Percentiles rank a stretch among this genome's conserved stretches.
Evolutionary conservation across 2,888 invertebrate species (phyloP).

Genomic region (Odontomyia ornata): DNA sequence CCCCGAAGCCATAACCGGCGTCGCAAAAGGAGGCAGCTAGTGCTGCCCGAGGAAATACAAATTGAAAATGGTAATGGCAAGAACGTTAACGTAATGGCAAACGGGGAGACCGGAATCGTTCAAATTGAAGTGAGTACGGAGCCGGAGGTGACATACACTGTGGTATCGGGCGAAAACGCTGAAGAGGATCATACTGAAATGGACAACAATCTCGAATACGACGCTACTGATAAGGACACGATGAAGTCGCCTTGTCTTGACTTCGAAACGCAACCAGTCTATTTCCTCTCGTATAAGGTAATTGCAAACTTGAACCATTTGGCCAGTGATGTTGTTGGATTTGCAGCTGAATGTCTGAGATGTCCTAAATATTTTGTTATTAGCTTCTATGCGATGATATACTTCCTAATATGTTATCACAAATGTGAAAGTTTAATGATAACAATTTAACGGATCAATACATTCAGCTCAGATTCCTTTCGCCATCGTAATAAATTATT

Average conservation of each 20-base stretch:
- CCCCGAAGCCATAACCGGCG: slow-evolving; percentile 39
- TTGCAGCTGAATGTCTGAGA: no score
- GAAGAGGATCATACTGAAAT: slow-evolving; percentile 33
- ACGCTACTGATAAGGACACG: slow-evolving; percentile 4
- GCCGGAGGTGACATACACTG: slow-evolving; percentile 58
- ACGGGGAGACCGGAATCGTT: slow-evolving; percentile 51
- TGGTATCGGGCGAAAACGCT: slow-evolving; percentile 49
- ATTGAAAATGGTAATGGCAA: slow-evolving; percentile 36
- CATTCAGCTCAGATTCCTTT: no score
- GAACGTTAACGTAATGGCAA: slow-evolving; percentile 45
- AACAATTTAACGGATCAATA: no score
- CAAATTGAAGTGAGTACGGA: slow-evolving; percentile 56
- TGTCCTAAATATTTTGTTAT: no score
- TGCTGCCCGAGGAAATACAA: slow-evolving; percentile 29
- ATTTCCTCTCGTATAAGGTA: slow-evolving; percentile 85
- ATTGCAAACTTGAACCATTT: neutral
- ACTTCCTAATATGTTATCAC: no score
- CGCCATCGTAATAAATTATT: neutral
- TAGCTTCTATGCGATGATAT: no score
- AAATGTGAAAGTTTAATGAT: no score
- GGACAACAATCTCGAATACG: slow-evolving; percentile 28
- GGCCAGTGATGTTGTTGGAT: neutral
- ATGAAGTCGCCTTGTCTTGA: slow-evolving; percentile 75
- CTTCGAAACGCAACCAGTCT: slow-evolving; percentile 82
- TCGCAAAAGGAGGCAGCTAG: slow-evolving; percentile 55